Evolutionary conservation across 1,140 invertebrate species (phyloP).

Genomic region (Trachymyrmex septentrionalis): DNA sequence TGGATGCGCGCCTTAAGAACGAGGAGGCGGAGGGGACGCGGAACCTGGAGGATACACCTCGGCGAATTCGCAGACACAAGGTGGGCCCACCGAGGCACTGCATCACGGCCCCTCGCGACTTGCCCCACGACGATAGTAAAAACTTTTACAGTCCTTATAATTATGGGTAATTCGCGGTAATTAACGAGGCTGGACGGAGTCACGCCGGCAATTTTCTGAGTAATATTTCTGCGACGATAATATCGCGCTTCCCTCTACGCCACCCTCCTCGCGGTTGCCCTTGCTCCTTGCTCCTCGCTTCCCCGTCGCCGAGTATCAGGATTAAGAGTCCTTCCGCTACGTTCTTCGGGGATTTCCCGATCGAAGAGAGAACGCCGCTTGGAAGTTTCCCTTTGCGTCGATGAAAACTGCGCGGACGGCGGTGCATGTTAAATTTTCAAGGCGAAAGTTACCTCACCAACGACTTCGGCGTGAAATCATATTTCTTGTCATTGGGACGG

Average conservation of each 20-base stretch:
- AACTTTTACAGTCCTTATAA: conserved; percentile 87
- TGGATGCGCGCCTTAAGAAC: conserved; percentile 26
- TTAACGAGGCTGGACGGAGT: conserved; percentile 86
- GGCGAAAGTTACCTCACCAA: conserved; percentile 56
- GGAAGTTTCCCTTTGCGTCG: conserved; percentile 32
- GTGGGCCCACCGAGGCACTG: conserved; percentile 83
- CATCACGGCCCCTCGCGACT: conserved; percentile 83
- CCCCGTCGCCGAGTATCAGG: conserved; percentile 59
- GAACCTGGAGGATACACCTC: conserved; percentile 78
- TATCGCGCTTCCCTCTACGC: conserved; percentile 83
- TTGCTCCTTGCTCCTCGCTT: not conserved
- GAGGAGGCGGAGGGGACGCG: conserved; percentile 1
- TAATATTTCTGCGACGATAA: conserved; percentile 86
- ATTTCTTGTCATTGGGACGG: not conserved
- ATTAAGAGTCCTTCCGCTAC: conserved; percentile 64
- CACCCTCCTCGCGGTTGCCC: conserved; percentile 48
- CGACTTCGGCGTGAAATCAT: conserved; percentile 17
- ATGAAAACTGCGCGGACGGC: conserved; percentile 49
- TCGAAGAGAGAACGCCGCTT: conserved; percentile 48
- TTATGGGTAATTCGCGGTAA: conserved; percentile 87
- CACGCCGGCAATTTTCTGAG: conserved; percentile 86
- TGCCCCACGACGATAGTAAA: conserved; percentile 86
- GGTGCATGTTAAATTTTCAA: conserved; percentile 34
- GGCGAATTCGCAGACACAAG: conserved; percentile 84
- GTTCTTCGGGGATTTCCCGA: conserved; percentile 67